A percentile compares a stretch with the other conserved stretches of the same genome.
phyloP scores from a whole-genome alignment of 2,888 invertebrate species.

The Hyles lineata region DNA sequence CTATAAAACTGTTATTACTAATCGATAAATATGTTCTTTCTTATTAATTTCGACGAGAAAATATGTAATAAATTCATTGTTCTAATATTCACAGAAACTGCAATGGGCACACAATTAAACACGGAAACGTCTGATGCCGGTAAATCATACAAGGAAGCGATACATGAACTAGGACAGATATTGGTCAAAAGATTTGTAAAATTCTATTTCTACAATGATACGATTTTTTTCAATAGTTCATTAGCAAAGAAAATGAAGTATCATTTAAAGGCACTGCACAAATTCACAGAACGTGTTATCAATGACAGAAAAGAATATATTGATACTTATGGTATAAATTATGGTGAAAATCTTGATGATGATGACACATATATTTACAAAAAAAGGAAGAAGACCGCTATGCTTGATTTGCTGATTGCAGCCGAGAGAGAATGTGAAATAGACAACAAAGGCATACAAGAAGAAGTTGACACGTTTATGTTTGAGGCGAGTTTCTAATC shows the following conservation, averaged over 20 bases:
- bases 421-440: slow-evolving; percentile 79
- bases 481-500: slow-evolving; percentile 73
- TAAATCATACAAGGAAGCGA: slow-evolving; percentile 83
- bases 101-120: slow-evolving; percentile 87
- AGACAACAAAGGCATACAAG: slow-evolving; percentile 81
- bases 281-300: slow-evolving; percentile 69
- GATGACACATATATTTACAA: slow-evolving; percentile 42
- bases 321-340: slow-evolving; percentile 39
- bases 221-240: slow-evolving; percentile 81
- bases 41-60: too few species aligned
- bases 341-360: slow-evolving; percentile 38
- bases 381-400: slow-evolving; percentile 81
- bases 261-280: slow-evolving; percentile 62
- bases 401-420: slow-evolving; percentile 84
- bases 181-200: slow-evolving; percentile 63
- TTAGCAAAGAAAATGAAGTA: slow-evolving; percentile 76
- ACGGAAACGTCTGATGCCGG: slow-evolving; percentile 66
- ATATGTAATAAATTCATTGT: neutral
- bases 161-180: slow-evolving; percentile 69
- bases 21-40: too few species aligned
- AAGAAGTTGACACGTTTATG: slow-evolving; percentile 87
- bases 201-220: slow-evolving; percentile 84
- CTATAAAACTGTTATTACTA: too few species aligned
- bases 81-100: slow-evolving; percentile 77
- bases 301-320: slow-evolving; percentile 49